These are phyloP conservation scores for Parapsyche elsis DNA, from an alignment of 1,140 invertebrate species.

Conservation along the genomic window DNA sequence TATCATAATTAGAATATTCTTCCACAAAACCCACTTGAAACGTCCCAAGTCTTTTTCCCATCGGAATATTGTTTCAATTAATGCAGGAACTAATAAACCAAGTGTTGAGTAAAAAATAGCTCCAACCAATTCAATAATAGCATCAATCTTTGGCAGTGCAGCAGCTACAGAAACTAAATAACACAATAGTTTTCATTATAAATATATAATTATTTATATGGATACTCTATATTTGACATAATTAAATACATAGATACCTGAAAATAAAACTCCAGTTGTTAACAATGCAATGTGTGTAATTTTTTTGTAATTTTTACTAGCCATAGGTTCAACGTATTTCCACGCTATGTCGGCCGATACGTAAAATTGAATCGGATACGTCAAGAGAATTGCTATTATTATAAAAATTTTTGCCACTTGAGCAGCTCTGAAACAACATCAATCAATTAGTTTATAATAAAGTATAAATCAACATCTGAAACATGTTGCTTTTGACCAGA, in stretches of 20 bases:
- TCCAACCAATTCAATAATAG: slow-evolving; percentile 91
- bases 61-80: slow-evolving; percentile 80
- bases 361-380: slow-evolving; percentile 88
- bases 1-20: slow-evolving; percentile 72
- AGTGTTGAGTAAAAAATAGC: slow-evolving; percentile 87
- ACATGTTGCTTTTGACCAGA: not conserved
- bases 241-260: slow-evolving; percentile 29
- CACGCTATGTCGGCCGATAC: slow-evolving; percentile 79
- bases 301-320: not conserved
- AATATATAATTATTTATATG: not conserved
- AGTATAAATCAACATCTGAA: slow-evolving; percentile 69
- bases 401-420: slow-evolving; percentile 80
- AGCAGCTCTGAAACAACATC: slow-evolving; percentile 66
- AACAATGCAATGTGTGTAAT: not conserved
- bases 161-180: slow-evolving; percentile 79
- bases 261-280: not conserved
- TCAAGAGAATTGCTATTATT: slow-evolving; percentile 81
- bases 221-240: not conserved
- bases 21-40: slow-evolving; percentile 75
- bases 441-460: too few relatives aligned
- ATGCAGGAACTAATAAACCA: slow-evolving; percentile 84
- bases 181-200: slow-evolving; percentile 39
- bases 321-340: slow-evolving; percentile 62
- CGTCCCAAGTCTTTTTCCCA: slow-evolving; percentile 73
- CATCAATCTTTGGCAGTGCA: slow-evolving; percentile 82